These are phyloP conservation scores for Drosophila nr. fundita DNA, from an alignment of 2,888 invertebrate species.

Conservation along the genomic window DNA sequence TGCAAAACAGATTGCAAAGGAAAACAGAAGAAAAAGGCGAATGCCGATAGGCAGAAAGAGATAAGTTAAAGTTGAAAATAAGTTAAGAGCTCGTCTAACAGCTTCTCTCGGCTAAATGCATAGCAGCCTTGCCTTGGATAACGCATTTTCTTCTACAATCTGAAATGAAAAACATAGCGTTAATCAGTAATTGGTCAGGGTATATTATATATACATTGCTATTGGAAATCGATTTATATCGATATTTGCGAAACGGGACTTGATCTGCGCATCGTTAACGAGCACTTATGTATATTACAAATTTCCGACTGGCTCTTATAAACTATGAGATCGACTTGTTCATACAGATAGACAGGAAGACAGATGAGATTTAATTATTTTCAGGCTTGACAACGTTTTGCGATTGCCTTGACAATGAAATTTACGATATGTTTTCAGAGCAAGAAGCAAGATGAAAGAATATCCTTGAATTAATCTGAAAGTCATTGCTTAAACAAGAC, in stretches of 20 bases:
- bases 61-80: neutral
- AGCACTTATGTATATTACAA: neutral
- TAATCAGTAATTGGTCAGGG: too few species aligned
- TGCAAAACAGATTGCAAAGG: neutral
- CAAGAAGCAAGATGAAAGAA: neutral
- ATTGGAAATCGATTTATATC: neutral
- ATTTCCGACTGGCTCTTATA: neutral
- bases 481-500: neutral
- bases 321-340: neutral
- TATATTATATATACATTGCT: neutral
- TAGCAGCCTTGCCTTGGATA: neutral
- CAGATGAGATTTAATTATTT: neutral
- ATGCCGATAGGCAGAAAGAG: neutral
- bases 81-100: neutral
- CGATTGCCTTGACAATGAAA: neutral
- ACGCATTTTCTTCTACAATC: neutral
- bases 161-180: too few species aligned
- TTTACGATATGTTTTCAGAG: neutral
- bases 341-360: neutral
- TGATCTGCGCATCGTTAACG: neutral
- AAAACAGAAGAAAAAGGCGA: neutral
- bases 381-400: neutral
- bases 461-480: neutral
- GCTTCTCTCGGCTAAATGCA: fast-evolving
- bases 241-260: neutral